Evolutionary conservation across 2,797 vertebrate species (phyloP), one percentile per base, ranked within the genome.

Genomic region (Halcyon chelicuti): DNA sequence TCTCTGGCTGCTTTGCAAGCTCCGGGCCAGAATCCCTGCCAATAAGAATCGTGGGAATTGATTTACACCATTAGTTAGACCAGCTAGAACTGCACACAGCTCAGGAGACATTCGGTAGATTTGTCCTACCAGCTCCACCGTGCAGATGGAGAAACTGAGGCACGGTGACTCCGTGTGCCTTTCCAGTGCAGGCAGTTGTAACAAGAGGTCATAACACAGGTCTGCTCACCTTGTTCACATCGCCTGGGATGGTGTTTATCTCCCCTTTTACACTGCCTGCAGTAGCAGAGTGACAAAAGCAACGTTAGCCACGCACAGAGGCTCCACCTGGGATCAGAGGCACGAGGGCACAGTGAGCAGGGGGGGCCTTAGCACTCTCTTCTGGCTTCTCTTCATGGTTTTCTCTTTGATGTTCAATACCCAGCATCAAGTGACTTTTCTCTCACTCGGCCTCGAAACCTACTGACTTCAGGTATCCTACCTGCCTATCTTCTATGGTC

Each of bases 221-320:
- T 35, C 46, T 57, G 46, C 12, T 81, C 55, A 31, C 39, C 40
- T 78, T 63, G n/a, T 46, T 82, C 42, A n/a, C 26, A 20, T 57
- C 29, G 29, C 2, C 47, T 62, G 49, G 60, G 58, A 42, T 0
- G 1, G 35, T 1, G 0, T 26, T 29, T 33, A 26, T 25, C 25
- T 60, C 46, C 46, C 73, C 21, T 77, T 76, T 35, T 52, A n/a
- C 20, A 13, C 20, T 39, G 19, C 16, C 67, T 74, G 25, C 37
- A 44, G 35, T 7, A 51, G 49, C 7, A 42, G 21, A 63, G 28
- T 47, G 31, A 25, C 0, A 3, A 54, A 73, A 76, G 22, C 39
- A 29, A 31, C 5, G 18, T 29, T 25, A 49, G n/a, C 21, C 8
- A 7, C 5, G 46, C 35, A 44, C n/a, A 51, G 42, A 61, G 40